Evolutionary conservation across 2,113 vertebrate species (phyloP).

Genomic region (Labrus mixtus): DNA sequence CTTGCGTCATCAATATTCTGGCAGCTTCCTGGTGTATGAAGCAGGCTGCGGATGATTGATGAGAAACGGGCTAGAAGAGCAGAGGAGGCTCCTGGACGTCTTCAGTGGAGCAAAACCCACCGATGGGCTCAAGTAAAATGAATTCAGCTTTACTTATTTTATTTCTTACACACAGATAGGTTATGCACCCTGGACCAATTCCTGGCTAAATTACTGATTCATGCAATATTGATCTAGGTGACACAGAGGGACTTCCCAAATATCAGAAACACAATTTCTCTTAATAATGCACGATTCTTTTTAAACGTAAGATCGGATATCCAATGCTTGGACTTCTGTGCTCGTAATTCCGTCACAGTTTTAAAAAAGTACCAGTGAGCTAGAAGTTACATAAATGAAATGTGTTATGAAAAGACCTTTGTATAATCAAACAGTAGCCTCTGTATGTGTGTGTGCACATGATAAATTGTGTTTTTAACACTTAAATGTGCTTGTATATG

Average conservation of each 20-base stretch:
- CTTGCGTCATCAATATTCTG: slow-evolving; percentile 71
- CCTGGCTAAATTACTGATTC: neutral
- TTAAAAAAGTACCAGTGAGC: neutral
- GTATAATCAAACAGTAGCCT: slow-evolving; percentile 27
- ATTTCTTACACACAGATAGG: slow-evolving; percentile 25
- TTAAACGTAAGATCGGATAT: too few relatives aligned
- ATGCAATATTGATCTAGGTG: neutral
- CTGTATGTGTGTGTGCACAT: neutral
- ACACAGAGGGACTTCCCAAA: neutral
- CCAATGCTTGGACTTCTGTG: too few relatives aligned
- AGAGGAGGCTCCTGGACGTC: slow-evolving; percentile 48
- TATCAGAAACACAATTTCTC: neutral
- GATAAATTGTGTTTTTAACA: neutral
- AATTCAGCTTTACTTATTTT: slow-evolving; percentile 53
- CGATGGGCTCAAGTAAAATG: slow-evolving; percentile 29
- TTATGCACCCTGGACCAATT: slow-evolving; percentile 18
- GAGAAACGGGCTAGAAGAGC: slow-evolving; percentile 45
- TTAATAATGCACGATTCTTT: too few relatives aligned
- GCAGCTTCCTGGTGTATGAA: slow-evolving; percentile 48
- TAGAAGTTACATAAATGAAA: neutral
- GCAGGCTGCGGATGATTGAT: slow-evolving; percentile 65
- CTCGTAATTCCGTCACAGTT: neutral
- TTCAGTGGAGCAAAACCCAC: slow-evolving; percentile 45
- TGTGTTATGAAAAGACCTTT: neutral
- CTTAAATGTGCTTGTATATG: neutral